Conservation (phyloP, 2,797 vertebrate species). For the Anolis apletophallus region DNA sequence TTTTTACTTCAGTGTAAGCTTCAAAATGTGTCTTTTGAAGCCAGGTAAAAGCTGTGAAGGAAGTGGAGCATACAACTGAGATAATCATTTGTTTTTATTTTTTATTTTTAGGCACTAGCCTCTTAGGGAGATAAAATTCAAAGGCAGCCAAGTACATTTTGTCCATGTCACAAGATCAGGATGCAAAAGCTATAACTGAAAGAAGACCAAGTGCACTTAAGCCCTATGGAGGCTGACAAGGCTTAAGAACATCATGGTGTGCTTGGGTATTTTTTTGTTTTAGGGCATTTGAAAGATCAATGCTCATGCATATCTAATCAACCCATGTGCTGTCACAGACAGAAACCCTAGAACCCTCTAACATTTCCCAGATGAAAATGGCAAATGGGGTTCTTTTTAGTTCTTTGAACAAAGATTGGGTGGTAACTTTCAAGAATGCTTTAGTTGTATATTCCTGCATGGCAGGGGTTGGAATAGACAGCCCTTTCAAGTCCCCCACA, state of each 20-base stretch:
- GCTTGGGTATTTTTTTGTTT: neutral
- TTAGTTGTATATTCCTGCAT: no score
- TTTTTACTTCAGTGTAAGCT: conserved; percentile 9
- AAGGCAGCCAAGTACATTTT: conserved; percentile 3
- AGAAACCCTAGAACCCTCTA: no score
- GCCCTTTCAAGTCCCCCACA: no score
- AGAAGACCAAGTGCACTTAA: neutral
- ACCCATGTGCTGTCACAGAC: neutral
- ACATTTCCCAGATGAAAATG: no score
- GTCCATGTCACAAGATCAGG: neutral
- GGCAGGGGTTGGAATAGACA: no score
- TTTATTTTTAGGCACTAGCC: conserved; percentile 38
- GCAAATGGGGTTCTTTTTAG: no score
- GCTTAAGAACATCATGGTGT: neutral
- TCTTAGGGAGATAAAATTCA: conserved; percentile 11
- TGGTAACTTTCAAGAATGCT: no score
- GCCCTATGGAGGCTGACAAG: neutral
- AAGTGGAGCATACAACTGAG: conserved; percentile 40
- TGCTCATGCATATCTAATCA: neutral
- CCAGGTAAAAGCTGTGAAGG: conserved; percentile 31
- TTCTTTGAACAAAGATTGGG: no score
- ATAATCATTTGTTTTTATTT: conserved; percentile 33
- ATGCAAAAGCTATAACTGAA: neutral
- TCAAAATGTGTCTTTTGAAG: conserved; percentile 33
- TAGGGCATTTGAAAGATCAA: neutral